Conservation (phyloP, 2,797 vertebrate genomes). For the Phrynocephalus forsythii region DNA sequence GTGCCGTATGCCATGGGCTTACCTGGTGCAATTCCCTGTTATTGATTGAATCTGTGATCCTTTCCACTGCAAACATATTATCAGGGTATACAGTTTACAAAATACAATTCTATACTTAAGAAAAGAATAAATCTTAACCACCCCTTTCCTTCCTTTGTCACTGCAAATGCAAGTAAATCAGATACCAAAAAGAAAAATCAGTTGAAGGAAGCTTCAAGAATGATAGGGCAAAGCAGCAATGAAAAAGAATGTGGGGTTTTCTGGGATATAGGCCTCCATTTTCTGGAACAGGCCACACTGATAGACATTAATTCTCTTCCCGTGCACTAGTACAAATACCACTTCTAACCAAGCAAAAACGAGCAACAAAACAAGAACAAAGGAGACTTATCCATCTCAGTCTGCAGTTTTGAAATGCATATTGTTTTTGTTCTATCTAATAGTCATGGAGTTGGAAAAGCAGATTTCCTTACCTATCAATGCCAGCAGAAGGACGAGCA, state of each 20-base stretch:
- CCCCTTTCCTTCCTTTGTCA: not conserved
- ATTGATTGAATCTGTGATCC: not conserved
- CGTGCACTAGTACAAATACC: not conserved
- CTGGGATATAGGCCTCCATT: not conserved
- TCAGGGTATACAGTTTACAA: not conserved
- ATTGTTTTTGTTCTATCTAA: not conserved
- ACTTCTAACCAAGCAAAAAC: not conserved
- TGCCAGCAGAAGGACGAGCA: slow-evolving; percentile 21
- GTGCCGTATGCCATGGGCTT: not conserved
- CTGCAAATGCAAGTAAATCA: not conserved
- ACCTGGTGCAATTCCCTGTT: not conserved
- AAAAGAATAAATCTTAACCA: too few relatives aligned
- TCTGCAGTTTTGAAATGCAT: not conserved
- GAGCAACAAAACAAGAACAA: not conserved
- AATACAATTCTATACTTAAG: not conserved
- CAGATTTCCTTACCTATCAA: slow-evolving; percentile 27
- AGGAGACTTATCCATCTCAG: not conserved
- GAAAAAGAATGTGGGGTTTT: not conserved
- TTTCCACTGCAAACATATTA: not conserved
- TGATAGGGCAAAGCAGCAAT: not conserved
- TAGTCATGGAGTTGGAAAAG: too few relatives aligned
- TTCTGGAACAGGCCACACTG: not conserved
- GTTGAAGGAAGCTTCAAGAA: not conserved
- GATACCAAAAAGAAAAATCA: not conserved
- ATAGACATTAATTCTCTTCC: not conserved